A percentile compares a stretch with the other conserved stretches of the same genome.
These are phyloP conservation scores for Macaria liturata DNA, from an alignment of 2,888 invertebrate genomes.

Conservation along the genomic window DNA sequence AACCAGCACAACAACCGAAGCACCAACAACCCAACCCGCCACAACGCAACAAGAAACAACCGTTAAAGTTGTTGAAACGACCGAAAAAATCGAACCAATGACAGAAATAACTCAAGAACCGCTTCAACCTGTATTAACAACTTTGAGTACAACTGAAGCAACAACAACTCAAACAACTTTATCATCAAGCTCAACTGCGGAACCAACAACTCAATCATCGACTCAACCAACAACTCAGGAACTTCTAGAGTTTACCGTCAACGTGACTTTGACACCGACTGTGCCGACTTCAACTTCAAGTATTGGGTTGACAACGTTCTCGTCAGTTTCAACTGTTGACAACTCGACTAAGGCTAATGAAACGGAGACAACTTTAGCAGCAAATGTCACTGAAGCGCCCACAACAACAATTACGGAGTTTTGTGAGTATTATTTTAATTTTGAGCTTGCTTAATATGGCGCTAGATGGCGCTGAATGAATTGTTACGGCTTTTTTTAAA, in stretches of 20 bases:
- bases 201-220: constrained; percentile 27
- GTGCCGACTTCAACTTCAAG: constrained; percentile 55
- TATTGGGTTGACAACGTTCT: constrained; percentile 48
- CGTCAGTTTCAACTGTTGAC: constrained; percentile 43
- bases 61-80: constrained; percentile 39
- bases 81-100: constrained; percentile 20
- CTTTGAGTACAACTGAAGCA: constrained; percentile 40
- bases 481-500: too few relatives aligned
- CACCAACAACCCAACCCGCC: constrained; percentile 30
- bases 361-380: constrained; percentile 38
- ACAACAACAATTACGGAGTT: constrained; percentile 20
- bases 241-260: constrained; percentile 63
- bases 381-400: constrained; percentile 15
- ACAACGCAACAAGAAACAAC: constrained; percentile 37
- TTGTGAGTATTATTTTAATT: constrained; percentile 11
- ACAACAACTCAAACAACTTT: constrained; percentile 66
- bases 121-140: constrained; percentile 7
- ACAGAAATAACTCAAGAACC: constrained; percentile 15
- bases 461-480: too few relatives aligned
- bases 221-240: constrained; percentile 38
- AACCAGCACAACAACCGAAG: constrained; percentile 38
- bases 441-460: too few relatives aligned
- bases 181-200: constrained; percentile 37
- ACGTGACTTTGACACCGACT: constrained; percentile 64
- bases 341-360: constrained; percentile 40